Evolutionary conservation across 2,888 invertebrate species (phyloP).

Genomic region (Lampropteryx suffumata): DNA sequence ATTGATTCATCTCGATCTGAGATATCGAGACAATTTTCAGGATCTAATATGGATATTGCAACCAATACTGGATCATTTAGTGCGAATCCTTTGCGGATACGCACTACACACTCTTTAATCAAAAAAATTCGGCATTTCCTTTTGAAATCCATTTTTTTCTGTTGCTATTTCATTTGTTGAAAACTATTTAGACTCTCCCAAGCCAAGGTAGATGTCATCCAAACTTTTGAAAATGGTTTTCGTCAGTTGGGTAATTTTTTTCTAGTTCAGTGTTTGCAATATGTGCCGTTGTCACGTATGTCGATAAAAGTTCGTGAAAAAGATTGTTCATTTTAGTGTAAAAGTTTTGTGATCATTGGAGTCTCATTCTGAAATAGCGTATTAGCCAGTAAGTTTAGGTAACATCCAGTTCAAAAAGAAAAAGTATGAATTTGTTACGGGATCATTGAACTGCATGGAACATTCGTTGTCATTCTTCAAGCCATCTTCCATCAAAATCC

Average conservation of each 20-base stretch:
- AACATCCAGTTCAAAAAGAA: no score
- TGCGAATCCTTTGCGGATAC: constrained; percentile 17
- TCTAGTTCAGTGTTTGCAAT: constrained; percentile 19
- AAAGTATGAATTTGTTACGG: no score
- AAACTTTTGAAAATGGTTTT: constrained; percentile 24
- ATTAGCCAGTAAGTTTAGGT: no score
- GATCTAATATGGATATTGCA: constrained; percentile 17
- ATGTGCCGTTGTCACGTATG: constrained; percentile 19
- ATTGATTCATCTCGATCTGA: constrained; percentile 18
- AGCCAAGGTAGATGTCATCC: constrained; percentile 22
- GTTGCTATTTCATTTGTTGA: constrained; percentile 19
- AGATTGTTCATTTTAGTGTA: not conserved
- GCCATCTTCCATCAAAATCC: no score
- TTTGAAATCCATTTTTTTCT: not conserved
- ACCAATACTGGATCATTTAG: constrained; percentile 18
- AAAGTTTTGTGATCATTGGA: no score
- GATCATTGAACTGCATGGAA: no score
- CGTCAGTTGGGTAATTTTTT: constrained; percentile 23
- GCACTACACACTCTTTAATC: no score
- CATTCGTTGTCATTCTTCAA: no score
- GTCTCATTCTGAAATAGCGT: no score
- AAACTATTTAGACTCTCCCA: constrained; percentile 11
- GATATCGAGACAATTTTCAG: constrained; percentile 15
- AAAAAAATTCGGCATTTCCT: not conserved
- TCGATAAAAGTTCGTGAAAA: constrained; percentile 26